Base-by-base conservation (phyloP, 1,140 invertebrate species). In the Melanaphis sacchari region DNA sequence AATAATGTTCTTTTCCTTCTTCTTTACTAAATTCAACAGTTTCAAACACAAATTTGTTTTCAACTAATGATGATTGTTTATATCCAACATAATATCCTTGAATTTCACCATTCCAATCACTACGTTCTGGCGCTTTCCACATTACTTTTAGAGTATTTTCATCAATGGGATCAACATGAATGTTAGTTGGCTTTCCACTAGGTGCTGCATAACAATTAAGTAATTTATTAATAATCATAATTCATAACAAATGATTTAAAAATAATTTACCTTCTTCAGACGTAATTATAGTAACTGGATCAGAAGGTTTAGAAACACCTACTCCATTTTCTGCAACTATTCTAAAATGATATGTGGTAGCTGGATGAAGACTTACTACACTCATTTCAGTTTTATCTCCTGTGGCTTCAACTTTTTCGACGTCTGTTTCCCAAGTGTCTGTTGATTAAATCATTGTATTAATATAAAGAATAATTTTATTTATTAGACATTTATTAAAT, bases 271-370 rank as follows among this genome's bases (percentile, higher is more conserved):
- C 96, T 97, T 99, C 98, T 96, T 99, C 99, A 43, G 98, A 98
- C 49, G 98, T 99, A 89, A 98, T 98, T 94, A 99, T 98, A 0
- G 98, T 98, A 0, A 99, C 97, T 21, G 97, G 98, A 94, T 98
- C 97, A 2, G 98, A 99, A 0, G 98, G 98, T 94, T 98, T 97
- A 6, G 98, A 98, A 1, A 97, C 96, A 40, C 99, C 99, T 94
- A 99, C 97, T 95, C 98, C 98, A 95, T 99, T 99, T 95, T 99
- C 98, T 94, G 98, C 99, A 21, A 99, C 97, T 94, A 99, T 98
- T 91, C 98, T 96, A 93, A 99, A 96, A 94, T 99, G 97, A 95
- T 99, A 99, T 4, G 98, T 97, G 1, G 98, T 98, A 6, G 98
- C 98, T 31, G 99, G 98, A 94, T 97, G 96, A 0, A 99, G 95